These are phyloP conservation scores for Drosophila multiciliata DNA, from an alignment of 2,888 invertebrate species.

Conservation along the genomic window DNA sequence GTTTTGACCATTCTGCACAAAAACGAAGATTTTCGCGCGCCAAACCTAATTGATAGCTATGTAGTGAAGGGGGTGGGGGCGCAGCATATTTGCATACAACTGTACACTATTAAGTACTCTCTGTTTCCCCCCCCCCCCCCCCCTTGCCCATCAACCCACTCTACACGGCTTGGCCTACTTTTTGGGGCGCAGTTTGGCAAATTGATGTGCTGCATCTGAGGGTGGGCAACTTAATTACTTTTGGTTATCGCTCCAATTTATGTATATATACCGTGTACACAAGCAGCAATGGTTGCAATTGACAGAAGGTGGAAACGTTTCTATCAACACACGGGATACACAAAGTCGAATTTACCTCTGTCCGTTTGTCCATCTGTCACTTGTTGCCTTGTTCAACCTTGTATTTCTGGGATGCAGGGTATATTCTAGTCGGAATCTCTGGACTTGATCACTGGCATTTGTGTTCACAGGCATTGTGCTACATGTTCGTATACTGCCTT, in stretches of 20 bases:
- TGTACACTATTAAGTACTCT: background rate
- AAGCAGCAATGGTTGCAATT: background rate
- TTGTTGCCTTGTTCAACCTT: background rate
- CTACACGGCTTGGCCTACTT: background rate
- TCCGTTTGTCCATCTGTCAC: background rate
- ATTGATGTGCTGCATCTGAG: constrained; percentile 22
- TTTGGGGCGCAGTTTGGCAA: background rate
- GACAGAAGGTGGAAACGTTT: background rate
- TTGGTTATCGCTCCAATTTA: constrained; percentile 1
- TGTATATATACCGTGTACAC: background rate
- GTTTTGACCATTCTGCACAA: constrained; percentile 2
- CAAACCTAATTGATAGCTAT: constrained; percentile 5
- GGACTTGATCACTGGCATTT: background rate
- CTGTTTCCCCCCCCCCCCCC: no score
- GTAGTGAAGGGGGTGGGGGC: background rate
- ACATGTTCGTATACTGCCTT: background rate
- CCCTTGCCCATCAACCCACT: background rate
- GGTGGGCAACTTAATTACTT: constrained; percentile 27
- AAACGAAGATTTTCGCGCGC: constrained; percentile 1
- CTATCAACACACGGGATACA: background rate
- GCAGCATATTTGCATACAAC: constrained; percentile 34
- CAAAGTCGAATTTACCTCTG: background rate
- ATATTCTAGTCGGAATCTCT: background rate
- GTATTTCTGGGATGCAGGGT: background rate
- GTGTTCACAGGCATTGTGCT: constrained; percentile 14